Evolutionary conservation across 2,113 vertebrate genomes (phyloP).

Genomic region (Ciconia boyciana): DNA sequence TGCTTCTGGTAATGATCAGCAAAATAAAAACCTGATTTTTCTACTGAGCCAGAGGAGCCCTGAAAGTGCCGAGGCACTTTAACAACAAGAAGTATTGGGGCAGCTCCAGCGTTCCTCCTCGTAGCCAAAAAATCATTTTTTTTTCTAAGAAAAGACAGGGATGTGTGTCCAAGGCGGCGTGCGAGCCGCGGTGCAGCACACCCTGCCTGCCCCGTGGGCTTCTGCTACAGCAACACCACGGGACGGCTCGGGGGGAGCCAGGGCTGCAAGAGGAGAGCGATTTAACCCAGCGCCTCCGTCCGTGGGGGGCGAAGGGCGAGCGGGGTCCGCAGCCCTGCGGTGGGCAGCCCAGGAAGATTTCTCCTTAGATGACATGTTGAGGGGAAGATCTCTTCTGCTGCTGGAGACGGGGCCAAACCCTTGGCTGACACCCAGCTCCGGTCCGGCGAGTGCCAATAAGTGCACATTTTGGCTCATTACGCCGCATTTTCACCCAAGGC

Average conservation of each 20-base stretch:
- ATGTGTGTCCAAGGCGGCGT: background rate
- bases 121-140: background rate
- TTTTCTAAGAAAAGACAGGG: no score
- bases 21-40: background rate
- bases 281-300: background rate
- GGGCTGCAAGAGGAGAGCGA: background rate
- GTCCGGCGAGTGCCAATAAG: background rate
- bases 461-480: background rate
- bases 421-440: background rate
- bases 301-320: rapidly evolving
- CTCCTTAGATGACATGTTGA: background rate
- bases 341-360: background rate
- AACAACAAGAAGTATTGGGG: background rate
- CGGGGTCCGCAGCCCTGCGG: background rate
- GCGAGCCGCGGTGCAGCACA: background rate
- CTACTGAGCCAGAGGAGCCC: background rate
- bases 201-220: background rate
- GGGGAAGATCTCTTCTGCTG: background rate
- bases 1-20: background rate
- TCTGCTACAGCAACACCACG: background rate
- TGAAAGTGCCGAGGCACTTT: background rate
- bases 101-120: background rate
- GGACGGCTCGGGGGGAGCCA: no score
- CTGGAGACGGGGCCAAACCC: background rate
- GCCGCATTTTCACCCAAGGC: background rate